Base-by-base conservation (phyloP, 1,140 invertebrate species). In the Ips typographus region DNA sequence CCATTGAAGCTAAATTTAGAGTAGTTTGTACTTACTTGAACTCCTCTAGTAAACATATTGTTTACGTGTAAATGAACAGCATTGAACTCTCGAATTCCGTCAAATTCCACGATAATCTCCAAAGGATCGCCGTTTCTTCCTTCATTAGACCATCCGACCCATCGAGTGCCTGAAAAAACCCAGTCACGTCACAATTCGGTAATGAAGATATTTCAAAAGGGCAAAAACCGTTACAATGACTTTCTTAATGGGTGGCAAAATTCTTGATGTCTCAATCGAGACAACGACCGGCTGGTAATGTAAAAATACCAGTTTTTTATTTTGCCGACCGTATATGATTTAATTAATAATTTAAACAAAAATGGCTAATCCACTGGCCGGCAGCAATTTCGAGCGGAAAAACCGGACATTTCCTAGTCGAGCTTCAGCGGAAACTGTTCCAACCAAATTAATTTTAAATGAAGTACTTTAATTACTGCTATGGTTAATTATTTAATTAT, bases 101-200 rank as follows among this genome's bases (percentile, higher is more conserved):
- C 88, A 79, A 96, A 97, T 77, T 94, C 88, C 77, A 96, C 94
- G 1, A 87, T 82, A 7, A 94, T 83, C 73, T 91, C 86, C 0
- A 92, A 73, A 70, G 85, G 80, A n/a, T 83, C 82, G 72, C 86
- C 76, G 43, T 80, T 74, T 76, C 76, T 83, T 73, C 86, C 74
- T 65, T 87, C 85, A 78, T 91, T 91, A 68, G 86, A 89, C 94
- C 94, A 97, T 4, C 94, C 95, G 1, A 97, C 89, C 94, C 94
- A 97, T 71, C 93, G 88, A 63, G 89, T 92, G 61, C 91, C 92
- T 84, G 44, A 8, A 74, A 74, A 36, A 52, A 22, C 22, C 22
- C 22, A 22, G 22, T 22, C 22, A 22, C 52, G 71, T 62, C 6
- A 1, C 6, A 38, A 55, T 37, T 2, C 44, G 1, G 6, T 49